Percentiles rank a stretch among this genome's conserved stretches.
These are phyloP conservation scores for Vanessa cardui DNA, from an alignment of 2,888 invertebrate genomes.

Conservation along the genomic window DNA sequence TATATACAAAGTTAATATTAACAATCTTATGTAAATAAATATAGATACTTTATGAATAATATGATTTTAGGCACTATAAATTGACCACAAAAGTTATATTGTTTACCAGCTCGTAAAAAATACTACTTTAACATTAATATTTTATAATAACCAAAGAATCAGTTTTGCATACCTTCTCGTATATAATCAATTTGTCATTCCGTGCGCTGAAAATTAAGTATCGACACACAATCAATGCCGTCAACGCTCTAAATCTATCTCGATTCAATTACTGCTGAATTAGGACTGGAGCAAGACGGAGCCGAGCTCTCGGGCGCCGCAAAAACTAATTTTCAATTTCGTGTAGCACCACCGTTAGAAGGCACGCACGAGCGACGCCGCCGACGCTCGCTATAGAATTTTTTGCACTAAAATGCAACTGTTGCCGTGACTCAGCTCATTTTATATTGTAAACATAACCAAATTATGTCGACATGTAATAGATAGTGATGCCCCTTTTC, in stretches of 20 bases:
- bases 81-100: background rate
- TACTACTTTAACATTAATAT: background rate
- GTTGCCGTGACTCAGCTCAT: conserved; percentile 66
- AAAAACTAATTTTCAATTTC: conserved; percentile 71
- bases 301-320: conserved; percentile 56
- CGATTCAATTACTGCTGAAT: conserved; percentile 68
- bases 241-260: conserved; percentile 51
- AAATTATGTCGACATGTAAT: conserved; percentile 68
- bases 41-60: no score
- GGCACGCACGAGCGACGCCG: conserved; percentile 64
- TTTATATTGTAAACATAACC: conserved; percentile 70
- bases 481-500: conserved; percentile 58
- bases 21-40: no score
- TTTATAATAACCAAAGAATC: conserved; percentile 17
- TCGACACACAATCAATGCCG: conserved; percentile 36
- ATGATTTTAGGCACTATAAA: no score
- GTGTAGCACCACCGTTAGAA: conserved; percentile 71
- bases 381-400: conserved; percentile 54
- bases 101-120: conserved; percentile 6
- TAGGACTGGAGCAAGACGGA: conserved; percentile 62
- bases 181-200: conserved; percentile 29
- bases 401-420: conserved; percentile 76
- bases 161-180: conserved; percentile 33
- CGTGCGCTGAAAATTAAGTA: conserved; percentile 38
- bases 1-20: no score